These are phyloP conservation scores for Lepus townsendii DNA, from an alignment of 2,797 vertebrate species.

Conservation along the genomic window DNA sequence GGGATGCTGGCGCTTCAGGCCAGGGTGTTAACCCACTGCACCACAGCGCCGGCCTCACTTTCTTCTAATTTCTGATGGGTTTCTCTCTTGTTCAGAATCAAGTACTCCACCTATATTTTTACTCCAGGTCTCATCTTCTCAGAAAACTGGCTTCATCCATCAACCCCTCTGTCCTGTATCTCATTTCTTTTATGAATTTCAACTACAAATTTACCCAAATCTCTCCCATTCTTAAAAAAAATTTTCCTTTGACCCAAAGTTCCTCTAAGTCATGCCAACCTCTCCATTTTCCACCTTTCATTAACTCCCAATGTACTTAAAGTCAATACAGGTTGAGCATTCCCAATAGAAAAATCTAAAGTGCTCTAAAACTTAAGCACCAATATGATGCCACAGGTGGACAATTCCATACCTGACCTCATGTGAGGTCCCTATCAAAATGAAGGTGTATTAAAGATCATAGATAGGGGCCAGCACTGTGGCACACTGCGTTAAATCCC, in stretches of 20 bases:
- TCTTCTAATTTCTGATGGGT: background rate
- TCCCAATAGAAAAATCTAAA: background rate
- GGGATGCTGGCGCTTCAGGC: too few relatives aligned
- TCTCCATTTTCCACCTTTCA: conserved; percentile 2
- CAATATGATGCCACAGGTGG: background rate
- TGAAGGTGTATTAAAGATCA: too few relatives aligned
- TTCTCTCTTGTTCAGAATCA: background rate
- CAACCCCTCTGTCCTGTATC: background rate
- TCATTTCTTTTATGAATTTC: conserved; percentile 2
- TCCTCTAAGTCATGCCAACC: background rate
- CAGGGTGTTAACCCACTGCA: too few relatives aligned
- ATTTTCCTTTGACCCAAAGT: background rate
- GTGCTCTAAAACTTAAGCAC: background rate
- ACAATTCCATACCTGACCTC: background rate
- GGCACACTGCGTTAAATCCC: too few relatives aligned
- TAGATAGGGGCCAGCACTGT: too few relatives aligned
- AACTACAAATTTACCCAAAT: background rate
- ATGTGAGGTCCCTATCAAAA: background rate
- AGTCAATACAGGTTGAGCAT: background rate
- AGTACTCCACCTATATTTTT: background rate
- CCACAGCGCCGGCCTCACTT: too few relatives aligned
- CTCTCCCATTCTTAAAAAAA: background rate
- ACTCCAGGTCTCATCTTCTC: background rate
- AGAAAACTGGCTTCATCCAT: background rate
- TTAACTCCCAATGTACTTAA: background rate